These are phyloP conservation scores for Watsonalla binaria DNA, from an alignment of 2,888 invertebrate genomes.

Conservation along the genomic window DNA sequence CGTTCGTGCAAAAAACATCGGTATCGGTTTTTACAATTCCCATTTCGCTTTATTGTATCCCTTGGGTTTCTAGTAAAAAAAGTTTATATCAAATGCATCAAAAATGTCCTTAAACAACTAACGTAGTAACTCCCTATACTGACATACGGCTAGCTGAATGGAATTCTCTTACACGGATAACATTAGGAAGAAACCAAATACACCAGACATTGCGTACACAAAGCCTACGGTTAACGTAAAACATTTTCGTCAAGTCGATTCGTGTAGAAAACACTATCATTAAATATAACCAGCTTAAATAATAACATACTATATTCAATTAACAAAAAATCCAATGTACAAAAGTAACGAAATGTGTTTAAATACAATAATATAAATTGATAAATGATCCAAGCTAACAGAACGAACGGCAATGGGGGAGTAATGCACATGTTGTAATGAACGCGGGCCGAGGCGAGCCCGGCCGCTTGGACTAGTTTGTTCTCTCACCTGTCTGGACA, in stretches of 20 bases:
- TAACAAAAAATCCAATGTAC: conserved; percentile 76
- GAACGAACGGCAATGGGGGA: conserved; percentile 57
- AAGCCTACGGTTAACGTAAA: conserved; percentile 68
- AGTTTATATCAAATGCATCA: conserved; percentile 79
- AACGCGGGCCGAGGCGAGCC: conserved; percentile 11
- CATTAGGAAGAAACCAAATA: conserved; percentile 68
- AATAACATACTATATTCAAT: conserved; percentile 69
- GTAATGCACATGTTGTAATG: conserved; percentile 33
- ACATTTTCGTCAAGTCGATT: conserved; percentile 65
- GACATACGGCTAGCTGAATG: conserved; percentile 67
- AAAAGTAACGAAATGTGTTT: conserved; percentile 72
- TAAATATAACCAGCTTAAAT: conserved; percentile 75
- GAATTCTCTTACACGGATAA: conserved; percentile 64
- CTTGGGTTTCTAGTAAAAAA: conserved; percentile 76
- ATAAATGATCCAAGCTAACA: conserved; percentile 67
- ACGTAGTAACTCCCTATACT: conserved; percentile 70
- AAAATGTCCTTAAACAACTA: conserved; percentile 78
- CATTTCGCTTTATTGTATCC: conserved; percentile 62
- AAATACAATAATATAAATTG: conserved; percentile 61
- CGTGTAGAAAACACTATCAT: conserved; percentile 67
- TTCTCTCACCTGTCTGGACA: conserved; percentile 74
- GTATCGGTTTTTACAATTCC: conserved; percentile 71
- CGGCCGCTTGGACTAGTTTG: conserved; percentile 68
- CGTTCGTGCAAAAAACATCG: conserved; percentile 71
- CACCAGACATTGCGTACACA: conserved; percentile 70